Base-by-base conservation (phyloP, 1,140 invertebrate species). In the Holotrichia oblita region DNA sequence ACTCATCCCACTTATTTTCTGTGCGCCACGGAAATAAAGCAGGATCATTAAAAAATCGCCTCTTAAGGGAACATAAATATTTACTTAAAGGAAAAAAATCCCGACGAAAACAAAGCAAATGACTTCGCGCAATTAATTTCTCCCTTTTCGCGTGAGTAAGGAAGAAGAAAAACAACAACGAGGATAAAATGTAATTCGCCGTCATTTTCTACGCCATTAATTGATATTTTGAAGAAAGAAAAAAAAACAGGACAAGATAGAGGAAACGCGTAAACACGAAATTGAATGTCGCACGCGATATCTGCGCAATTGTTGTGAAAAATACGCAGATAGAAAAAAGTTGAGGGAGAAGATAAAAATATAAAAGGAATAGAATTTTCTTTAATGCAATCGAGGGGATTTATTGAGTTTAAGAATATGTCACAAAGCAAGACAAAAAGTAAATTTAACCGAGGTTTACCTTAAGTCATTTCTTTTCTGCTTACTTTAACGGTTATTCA, bases 31-130 rank as follows among this genome's bases (percentile, higher is more conserved):
- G n/a, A n/a, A 48, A 48, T 3, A 48, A 48, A 48, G n/a, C 44
- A 48, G n/a, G 44, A 14, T 48, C 44, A 48, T 48, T 48, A 48
- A 48, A 48, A 48, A 48, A n/a, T 48, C n/a, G 44, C 44, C n/a
- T 3, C 44, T n/a, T n/a, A n/a, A n/a, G 44, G 4, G 40, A 6
- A 41, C 4, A 10, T 6, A 41, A 41, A 41, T 41, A 41, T 41
- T 41, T 41, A 10, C 10, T 41, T 41, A 41, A 48, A 48, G 3
- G 4, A n/a, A n/a, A n/a, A n/a, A 12, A 48, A 48, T 48, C 6
- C 10, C n/a, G 42, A 48, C 10, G 3, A 48, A 48, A 12, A 48
- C 3, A 48, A 41, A n/a, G n/a, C n/a, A n/a, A n/a, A n/a, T n/a
- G n/a, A n/a, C n/a, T n/a, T n/a, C n/a, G n/a, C n/a, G n/a, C 40